Evolutionary conservation across 1,140 invertebrate species (phyloP), one percentile per base, ranked within the genome.

Genomic region (Diachasmimorpha longicaudata): DNA sequence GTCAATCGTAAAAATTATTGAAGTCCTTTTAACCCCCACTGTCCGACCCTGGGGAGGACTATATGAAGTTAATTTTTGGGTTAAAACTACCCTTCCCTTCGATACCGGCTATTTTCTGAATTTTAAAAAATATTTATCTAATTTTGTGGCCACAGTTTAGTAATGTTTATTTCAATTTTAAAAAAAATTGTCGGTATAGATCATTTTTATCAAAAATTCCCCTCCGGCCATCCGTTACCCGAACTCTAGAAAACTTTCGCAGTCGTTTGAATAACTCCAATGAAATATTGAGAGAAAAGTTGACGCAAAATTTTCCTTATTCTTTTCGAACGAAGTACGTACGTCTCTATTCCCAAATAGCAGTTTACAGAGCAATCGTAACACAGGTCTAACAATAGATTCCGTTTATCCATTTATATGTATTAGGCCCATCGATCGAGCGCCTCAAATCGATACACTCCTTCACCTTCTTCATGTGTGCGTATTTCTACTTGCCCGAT

Each of bases 371-470:
- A 63, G 19, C 4, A 63, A 63, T 63, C 58, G 58, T 63, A 55
- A 4, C 4, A 31, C 36, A 55, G 9, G 42, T 52, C 44, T 14
- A 55, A 52, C 44, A 71, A 52, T 71, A 71, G 44, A 46, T 31
- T 52, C 1, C 70, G 36, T 39, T 72, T 63, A 19, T 39, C 48
- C 70, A 42, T 72, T 58, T 72, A 63, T 72, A 63, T 16, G 10
- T n/a, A 23, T 16, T 42, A n/a, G 16, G 4, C 36, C 5, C 31
- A 72, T 72, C 52, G 52, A 72, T 58, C 36, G 25, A 58, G 11
- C 36, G n/a, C 14, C 25, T 63, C 25, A n/a, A 72, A 72, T 72
- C 52, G 37, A 72, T 63, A 72, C n/a, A 55, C 23, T 37, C 52
- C 13, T 58, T 72, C 48, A 63, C n/a, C n/a, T 72, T 46, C 23